Base-by-base conservation (phyloP, 1,140 invertebrate species). In the Fopius arisanus region DNA sequence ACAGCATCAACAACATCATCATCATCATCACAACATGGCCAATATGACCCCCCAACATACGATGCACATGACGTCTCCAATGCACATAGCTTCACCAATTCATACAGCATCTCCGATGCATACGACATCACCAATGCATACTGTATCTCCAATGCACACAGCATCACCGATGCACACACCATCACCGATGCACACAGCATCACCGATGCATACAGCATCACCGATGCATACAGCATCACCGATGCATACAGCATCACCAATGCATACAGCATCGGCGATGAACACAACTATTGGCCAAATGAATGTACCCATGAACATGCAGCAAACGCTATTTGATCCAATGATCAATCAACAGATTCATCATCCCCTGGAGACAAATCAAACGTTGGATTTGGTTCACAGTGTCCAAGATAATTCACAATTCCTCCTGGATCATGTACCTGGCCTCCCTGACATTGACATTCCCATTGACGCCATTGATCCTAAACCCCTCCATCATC, bases 241-340 rank as follows among this genome's bases (percentile, higher is more conserved):
- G 74, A 65, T 72, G 54, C 62, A 41, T 88, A 78, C 89, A 85
- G 77, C 89, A 87, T 70, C 89, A 84, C 69, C 90, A 86, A 88
- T 59, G 54, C 54, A 26, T 1, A 59, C 54, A 26, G 21, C 23
- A 43, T 43, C 72, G 4, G 72, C 79, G 21, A 77, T 88, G 69
- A 83, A 84, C 26, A 85, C 86, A 67, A 84, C 87, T 3, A 65
- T 37, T 26, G 67, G 33, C 3, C 72, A 87, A 0, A 65, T 74
- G 28, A 66, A 67, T 10, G 78, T 86, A 7, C 78, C 68, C 67
- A 54, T 73, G 66, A 68, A 80, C 68, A 73, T 86, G 16, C 82
- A 84, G 67, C 85, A 81, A 33, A 80, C 81, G 48, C 78, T 87
- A 28, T 87, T 81, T 40, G 85, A 87, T 73, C 81, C 85, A 7